Conservation (phyloP, 2,797 vertebrate genomes). For the Rhyacichthys aspro region DNA sequence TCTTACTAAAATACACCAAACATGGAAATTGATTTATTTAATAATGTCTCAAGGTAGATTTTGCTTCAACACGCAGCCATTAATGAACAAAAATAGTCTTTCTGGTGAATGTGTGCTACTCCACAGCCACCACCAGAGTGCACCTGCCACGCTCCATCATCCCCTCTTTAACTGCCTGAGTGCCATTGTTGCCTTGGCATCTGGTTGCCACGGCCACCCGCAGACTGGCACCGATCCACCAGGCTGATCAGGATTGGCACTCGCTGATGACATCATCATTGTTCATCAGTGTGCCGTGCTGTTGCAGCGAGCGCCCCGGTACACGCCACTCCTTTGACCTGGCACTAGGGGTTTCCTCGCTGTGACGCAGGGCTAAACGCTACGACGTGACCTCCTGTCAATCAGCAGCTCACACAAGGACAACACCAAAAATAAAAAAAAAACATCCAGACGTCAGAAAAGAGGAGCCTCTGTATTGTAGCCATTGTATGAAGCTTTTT, state of each 20-base stretch:
- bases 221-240: conserved; percentile 70
- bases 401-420: background rate
- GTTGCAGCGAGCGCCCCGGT: conserved; percentile 47
- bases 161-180: conserved; percentile 51
- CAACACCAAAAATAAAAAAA: background rate
- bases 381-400: conserved; percentile 15
- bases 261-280: conserved; percentile 72
- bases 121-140: conserved; percentile 28
- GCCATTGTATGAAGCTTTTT: too few species aligned
- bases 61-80: conserved; percentile 14
- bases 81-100: conserved; percentile 12
- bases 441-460: background rate
- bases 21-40: background rate
- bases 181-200: conserved; percentile 65
- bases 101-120: conserved; percentile 15
- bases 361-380: conserved; percentile 9
- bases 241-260: conserved; percentile 70
- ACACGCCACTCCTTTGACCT: conserved; percentile 30
- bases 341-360: conserved; percentile 24
- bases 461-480: too few species aligned
- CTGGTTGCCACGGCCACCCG: conserved; percentile 66
- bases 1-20: background rate
- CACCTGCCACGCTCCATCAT: conserved; percentile 63
- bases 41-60: conserved; percentile 13
- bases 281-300: conserved; percentile 69